Evolutionary conservation across 2,797 vertebrate species (phyloP), one percentile per base, ranked within the genome.

Genomic region (Ficedula albicollis): DNA sequence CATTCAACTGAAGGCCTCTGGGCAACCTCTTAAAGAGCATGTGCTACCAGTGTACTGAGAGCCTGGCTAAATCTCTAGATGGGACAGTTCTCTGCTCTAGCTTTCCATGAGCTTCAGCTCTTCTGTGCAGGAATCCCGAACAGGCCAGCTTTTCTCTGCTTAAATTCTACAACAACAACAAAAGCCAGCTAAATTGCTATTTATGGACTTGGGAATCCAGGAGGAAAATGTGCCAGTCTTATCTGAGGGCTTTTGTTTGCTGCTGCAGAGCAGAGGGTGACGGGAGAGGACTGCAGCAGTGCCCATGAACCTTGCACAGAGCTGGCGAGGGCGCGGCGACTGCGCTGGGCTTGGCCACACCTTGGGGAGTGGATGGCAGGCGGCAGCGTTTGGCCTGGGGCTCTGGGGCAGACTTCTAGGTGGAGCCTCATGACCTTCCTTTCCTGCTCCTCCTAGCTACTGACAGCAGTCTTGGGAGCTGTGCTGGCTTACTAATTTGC

Each of bases 351-450:
- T 84, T 21, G 84, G 92, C 88, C 75, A 0, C 95, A 94, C 92
- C 93, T 63, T 73, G n/a, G 60, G 85, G 87, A 96, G 87, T 30
- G 81, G 74, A 91, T 59, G 88, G 44, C 15, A 94, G 56, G 70
- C 52, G 87, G 75, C 78, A 78, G 75, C 15, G 0, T 78, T 91
- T 66, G 66, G 60, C 92, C 90, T 12, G 29, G 21, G 69, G 95
- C 92, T 94, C 73, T 89, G 56, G 87, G 73, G 59, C 91, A 94
- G 76, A 34, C 78, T 92, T 69, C 69, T 72, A 77, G 87, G 84
- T 85, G 84, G 84, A 90, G 87, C 63, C 48, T 56, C 58, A 19
- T 18, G 85, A 73, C 54, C 39, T 41, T 72, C 72, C 20, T 5
- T 72, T 70, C 87, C 88, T 72, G 44, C 66, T 82, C 51, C 54